Conservation (phyloP, 2,888 invertebrate genomes). For the Tuta absoluta region DNA sequence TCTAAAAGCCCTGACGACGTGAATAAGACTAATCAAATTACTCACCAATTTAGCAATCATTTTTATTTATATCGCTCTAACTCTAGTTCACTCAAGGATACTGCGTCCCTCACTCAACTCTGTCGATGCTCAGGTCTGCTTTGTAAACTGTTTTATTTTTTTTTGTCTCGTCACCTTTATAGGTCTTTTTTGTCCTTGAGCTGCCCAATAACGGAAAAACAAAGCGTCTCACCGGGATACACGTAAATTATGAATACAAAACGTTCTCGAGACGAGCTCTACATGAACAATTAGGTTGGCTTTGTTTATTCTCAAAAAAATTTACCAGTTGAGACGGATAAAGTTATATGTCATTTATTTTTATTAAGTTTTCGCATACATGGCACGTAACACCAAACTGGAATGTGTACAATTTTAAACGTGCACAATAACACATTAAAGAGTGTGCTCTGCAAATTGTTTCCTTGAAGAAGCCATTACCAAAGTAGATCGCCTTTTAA, state of each 20-base stretch:
- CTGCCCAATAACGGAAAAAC: conserved; percentile 66
- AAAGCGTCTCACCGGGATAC: conserved; percentile 66
- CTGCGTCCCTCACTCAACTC: not conserved
- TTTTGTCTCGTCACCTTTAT: conserved; percentile 65
- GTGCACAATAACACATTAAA: conserved; percentile 21
- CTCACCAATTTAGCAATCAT: conserved; percentile 76
- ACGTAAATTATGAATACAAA: conserved; percentile 71
- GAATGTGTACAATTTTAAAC: conserved; percentile 6
- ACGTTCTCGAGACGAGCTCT: conserved; percentile 56
- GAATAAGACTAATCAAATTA: conserved; percentile 33
- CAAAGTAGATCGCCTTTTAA: conserved; percentile 40
- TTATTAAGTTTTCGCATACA: conserved; percentile 46
- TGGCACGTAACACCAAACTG: conserved; percentile 27
- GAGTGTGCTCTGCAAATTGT: conserved; percentile 1
- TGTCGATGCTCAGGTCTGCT: not conserved
- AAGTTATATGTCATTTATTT: conserved; percentile 42
- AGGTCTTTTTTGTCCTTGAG: conserved; percentile 66
- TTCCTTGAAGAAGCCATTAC: conserved; percentile 19
- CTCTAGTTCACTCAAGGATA: conserved; percentile 22
- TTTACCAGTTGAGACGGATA: conserved; percentile 49
- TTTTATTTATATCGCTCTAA: conserved; percentile 31
- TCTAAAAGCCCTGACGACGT: not conserved
- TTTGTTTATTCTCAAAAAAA: conserved; percentile 64
- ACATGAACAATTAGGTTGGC: conserved; percentile 68
- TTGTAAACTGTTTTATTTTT: conserved; percentile 53